phyloP scores from a whole-genome alignment of 2,797 vertebrate genomes.

The Caiman crocodilus region DNA sequence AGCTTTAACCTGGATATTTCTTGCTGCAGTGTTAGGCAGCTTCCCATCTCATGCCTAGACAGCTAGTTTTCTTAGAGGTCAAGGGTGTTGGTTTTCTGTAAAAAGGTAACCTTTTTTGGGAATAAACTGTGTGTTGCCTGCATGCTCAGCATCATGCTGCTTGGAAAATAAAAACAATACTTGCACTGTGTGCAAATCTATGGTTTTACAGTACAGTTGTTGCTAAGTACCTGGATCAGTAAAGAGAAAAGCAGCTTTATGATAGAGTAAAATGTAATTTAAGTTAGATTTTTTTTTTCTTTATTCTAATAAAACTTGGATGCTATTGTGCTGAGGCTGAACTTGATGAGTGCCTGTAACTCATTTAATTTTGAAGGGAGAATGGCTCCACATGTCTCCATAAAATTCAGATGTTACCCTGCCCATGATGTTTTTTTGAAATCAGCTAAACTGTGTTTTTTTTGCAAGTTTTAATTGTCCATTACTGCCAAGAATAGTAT shows the following conservation, averaged over 20 bases:
- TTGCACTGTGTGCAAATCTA: neutral
- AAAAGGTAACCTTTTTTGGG: neutral
- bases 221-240: neutral
- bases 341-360: neutral
- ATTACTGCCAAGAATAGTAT: slow-evolving; percentile 40
- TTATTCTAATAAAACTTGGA: neutral
- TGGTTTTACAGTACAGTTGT: neutral
- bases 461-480: slow-evolving; percentile 41
- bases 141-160: neutral
- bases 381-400: neutral
- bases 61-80: neutral
- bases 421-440: neutral
- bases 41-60: neutral
- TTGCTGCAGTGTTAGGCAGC: neutral
- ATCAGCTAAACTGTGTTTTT: neutral
- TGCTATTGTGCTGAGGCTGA: neutral
- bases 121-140: neutral
- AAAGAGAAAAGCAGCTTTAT: neutral
- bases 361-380: neutral
- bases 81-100: neutral
- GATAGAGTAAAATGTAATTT: neutral
- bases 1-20: no score
- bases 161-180: neutral
- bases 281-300: neutral
- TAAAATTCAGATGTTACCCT: slow-evolving; percentile 7